Evolutionary conservation across 2,888 invertebrate species (phyloP).

Genomic region (Caenorhabditis sp.): DNA sequence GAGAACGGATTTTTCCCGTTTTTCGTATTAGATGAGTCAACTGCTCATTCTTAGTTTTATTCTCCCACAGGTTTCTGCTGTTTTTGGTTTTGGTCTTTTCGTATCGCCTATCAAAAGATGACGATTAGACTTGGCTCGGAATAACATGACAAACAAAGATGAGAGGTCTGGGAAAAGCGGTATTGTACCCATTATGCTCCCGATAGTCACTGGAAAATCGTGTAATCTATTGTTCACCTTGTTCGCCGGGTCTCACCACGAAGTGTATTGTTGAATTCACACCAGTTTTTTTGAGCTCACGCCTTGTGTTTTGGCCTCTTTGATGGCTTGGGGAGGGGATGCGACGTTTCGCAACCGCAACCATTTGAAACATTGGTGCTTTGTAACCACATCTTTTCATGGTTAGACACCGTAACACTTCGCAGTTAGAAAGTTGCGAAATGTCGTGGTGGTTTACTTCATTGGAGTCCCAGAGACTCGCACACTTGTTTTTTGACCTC

Average conservation of each 20-base stretch:
- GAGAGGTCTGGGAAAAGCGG: background rate
- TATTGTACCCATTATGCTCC: constrained; percentile 2
- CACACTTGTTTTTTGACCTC: constrained; percentile 40
- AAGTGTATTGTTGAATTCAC: no score
- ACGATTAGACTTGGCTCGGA: background rate
- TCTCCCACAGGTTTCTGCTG: background rate
- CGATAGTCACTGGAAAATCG: background rate
- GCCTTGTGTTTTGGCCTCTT: no score
- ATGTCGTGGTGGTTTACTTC: no score
- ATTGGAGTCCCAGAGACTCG: no score
- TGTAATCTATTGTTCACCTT: background rate
- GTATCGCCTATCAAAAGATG: background rate
- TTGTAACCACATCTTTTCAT: no score
- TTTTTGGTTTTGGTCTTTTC: background rate
- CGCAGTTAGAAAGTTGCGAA: no score
- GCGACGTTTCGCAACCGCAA: no score
- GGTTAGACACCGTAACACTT: no score
- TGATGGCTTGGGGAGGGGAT: no score
- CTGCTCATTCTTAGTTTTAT: background rate
- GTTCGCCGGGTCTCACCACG: no score
- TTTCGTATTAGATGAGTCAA: background rate
- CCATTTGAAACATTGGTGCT: no score
- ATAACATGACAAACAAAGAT: background rate
- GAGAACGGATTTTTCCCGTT: background rate
- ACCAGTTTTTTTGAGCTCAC: no score